Percentiles rank a stretch among this genome's conserved stretches.
Conservation (phyloP, 2,797 vertebrate species). For the Malacoctenus gilli region DNA sequence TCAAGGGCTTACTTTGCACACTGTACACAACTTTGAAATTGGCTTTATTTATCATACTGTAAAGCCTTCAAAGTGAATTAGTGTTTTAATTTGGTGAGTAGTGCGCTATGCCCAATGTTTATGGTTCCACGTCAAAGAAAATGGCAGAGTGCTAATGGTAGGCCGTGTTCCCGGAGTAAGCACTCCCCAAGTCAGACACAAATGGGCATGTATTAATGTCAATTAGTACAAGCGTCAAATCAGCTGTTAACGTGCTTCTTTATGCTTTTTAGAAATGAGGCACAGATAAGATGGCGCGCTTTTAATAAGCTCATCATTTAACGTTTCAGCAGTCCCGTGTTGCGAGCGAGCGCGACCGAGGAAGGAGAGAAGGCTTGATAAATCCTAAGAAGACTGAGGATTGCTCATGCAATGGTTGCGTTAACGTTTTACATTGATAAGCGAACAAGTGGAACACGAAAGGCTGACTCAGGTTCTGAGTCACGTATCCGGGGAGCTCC, state of each 20-base stretch:
- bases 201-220: constrained; percentile 73
- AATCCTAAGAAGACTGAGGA: background rate
- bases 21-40: constrained; percentile 56
- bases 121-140: constrained; percentile 61
- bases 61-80: constrained; percentile 80
- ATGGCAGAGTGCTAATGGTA: constrained; percentile 67
- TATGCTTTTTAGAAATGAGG: constrained; percentile 23
- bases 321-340: constrained; percentile 7
- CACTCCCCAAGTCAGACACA: constrained; percentile 57
- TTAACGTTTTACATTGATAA: too few relatives aligned
- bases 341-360: constrained; percentile 2
- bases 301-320: constrained; percentile 31
- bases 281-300: constrained; percentile 5
- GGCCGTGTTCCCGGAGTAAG: constrained; percentile 63
- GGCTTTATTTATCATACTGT: constrained; percentile 70
- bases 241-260: constrained; percentile 55
- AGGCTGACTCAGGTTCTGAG: too few relatives aligned
- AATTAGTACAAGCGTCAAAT: constrained; percentile 73
- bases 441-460: too few relatives aligned
- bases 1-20: constrained; percentile 32
- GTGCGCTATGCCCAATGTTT: constrained; percentile 64
- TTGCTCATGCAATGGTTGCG: too few relatives aligned
- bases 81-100: constrained; percentile 82
- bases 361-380: background rate
- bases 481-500: too few relatives aligned